A percentile compares a stretch with the other conserved stretches of the same genome.
Evolutionary conservation across 2,888 invertebrate species (phyloP).

Genomic region (Agrotis segetum): DNA sequence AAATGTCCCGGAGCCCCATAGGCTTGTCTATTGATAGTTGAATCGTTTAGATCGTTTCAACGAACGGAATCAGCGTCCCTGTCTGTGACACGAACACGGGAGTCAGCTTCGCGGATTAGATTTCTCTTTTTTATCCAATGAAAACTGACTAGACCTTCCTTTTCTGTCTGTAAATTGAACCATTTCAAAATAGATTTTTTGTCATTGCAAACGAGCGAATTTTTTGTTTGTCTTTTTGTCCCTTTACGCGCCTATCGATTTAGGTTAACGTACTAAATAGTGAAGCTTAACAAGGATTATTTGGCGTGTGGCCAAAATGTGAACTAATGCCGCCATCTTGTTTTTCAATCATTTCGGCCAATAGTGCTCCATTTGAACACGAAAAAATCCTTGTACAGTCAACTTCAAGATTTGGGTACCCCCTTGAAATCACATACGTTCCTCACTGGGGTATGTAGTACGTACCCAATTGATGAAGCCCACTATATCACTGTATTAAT

Average conservation of each 20-base stretch:
- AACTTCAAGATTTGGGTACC: too few relatives aligned
- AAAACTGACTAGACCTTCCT: constrained; percentile 68
- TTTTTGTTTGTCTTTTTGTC: constrained; percentile 32
- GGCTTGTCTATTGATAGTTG: constrained; percentile 50
- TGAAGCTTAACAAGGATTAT: neutral
- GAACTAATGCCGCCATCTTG: too few relatives aligned
- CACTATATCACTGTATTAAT: neutral
- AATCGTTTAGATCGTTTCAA: constrained; percentile 55
- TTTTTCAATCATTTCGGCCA: neutral
- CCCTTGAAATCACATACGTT: too few relatives aligned
- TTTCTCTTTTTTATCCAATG: constrained; percentile 69
- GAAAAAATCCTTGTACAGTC: too few relatives aligned
- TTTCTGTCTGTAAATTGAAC: constrained; percentile 72
- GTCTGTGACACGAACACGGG: constrained; percentile 70
- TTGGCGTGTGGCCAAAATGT: neutral
- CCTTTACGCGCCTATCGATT: constrained; percentile 20
- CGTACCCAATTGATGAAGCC: too few relatives aligned
- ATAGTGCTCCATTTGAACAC: neutral
- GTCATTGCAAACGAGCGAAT: constrained; percentile 36
- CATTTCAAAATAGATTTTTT: constrained; percentile 63
- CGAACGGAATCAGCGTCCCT: constrained; percentile 65
- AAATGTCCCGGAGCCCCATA: constrained; percentile 30
- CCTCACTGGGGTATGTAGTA: too few relatives aligned
- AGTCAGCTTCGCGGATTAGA: constrained; percentile 71
- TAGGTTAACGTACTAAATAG: neutral